These are phyloP conservation scores for Drosophila buzzatii DNA, from an alignment of 2,888 invertebrate species.

Conservation along the genomic window DNA sequence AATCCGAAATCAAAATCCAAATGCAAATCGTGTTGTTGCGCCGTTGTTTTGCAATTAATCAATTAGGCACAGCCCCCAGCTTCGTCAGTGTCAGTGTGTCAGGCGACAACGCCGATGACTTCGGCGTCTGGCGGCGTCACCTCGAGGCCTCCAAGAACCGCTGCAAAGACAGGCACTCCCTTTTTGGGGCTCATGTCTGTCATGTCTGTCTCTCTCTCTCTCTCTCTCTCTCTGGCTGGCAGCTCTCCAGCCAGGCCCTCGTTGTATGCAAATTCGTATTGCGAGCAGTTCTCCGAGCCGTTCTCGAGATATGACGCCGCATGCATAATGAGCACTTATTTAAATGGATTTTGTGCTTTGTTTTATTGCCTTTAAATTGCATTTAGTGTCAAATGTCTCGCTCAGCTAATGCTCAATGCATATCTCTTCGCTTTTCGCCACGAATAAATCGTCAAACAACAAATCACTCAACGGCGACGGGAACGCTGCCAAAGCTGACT, in stretches of 20 bases:
- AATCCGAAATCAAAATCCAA: conserved; percentile 55
- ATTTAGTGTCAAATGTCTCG: conserved; percentile 77
- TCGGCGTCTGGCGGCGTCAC: conserved; percentile 66
- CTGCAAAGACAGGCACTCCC: conserved; percentile 68
- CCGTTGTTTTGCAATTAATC: conserved; percentile 78
- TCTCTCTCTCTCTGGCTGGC: background rate
- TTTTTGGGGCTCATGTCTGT: conserved; percentile 44
- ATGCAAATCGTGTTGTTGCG: conserved; percentile 80
- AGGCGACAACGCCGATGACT: conserved; percentile 37
- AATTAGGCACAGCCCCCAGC: conserved; percentile 72
- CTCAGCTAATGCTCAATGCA: conserved; percentile 56
- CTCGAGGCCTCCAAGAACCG: conserved; percentile 67
- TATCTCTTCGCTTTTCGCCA: conserved; percentile 32
- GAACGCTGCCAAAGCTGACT: conserved; percentile 65
- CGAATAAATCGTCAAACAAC: conserved; percentile 66
- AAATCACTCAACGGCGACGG: conserved; percentile 66
- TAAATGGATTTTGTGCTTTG: conserved; percentile 70
- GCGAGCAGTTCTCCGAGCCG: conserved; percentile 61
- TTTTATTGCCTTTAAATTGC: conserved; percentile 79
- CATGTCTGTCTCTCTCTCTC: background rate
- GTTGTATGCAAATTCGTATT: conserved; percentile 65
- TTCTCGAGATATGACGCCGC: conserved; percentile 79
- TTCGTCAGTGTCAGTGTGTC: conserved; percentile 78
- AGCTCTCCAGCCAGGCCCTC: conserved; percentile 20
- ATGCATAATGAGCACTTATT: conserved; percentile 78